Percentiles rank a stretch among this genome's conserved stretches.
Evolutionary conservation across 2,113 vertebrate species (phyloP).

Genomic region (Hymenochirus boettgeri): DNA sequence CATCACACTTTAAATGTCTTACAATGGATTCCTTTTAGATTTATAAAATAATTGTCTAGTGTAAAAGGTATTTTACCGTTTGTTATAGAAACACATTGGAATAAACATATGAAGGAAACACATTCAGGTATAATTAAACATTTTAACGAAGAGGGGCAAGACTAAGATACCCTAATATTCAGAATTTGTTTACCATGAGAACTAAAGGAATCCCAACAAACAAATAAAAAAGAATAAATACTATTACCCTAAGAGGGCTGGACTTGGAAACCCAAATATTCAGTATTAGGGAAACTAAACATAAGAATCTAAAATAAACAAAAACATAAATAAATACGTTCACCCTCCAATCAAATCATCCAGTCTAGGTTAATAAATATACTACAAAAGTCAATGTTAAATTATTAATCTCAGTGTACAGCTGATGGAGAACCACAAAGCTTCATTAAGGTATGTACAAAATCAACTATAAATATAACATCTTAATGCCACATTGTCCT

Average conservation of each 20-base stretch:
- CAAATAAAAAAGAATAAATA: not conserved
- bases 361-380: conserved; percentile 71
- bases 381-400: conserved; percentile 53
- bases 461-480: conserved; percentile 66
- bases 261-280: not conserved
- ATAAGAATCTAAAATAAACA: conserved; percentile 53
- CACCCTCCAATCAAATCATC: conserved; percentile 8
- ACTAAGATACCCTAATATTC: too few relatives aligned
- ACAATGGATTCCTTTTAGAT: too few relatives aligned
- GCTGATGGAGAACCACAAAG: conserved; percentile 78
- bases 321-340: conserved; percentile 79
- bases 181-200: too few relatives aligned
- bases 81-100: too few relatives aligned
- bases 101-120: too few relatives aligned
- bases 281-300: not conserved
- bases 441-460: conserved; percentile 70
- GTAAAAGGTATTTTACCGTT: too few relatives aligned
- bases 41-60: too few relatives aligned
- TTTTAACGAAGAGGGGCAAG: too few relatives aligned
- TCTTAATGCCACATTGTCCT: conserved; percentile 59
- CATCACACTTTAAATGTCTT: too few relatives aligned
- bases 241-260: not conserved
- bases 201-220: too few relatives aligned
- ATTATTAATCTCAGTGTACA: conserved; percentile 58
- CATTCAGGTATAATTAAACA: too few relatives aligned